Evolutionary conservation across 2,888 invertebrate species (phyloP).

Genomic region (Caenorhabditis sp.): DNA sequence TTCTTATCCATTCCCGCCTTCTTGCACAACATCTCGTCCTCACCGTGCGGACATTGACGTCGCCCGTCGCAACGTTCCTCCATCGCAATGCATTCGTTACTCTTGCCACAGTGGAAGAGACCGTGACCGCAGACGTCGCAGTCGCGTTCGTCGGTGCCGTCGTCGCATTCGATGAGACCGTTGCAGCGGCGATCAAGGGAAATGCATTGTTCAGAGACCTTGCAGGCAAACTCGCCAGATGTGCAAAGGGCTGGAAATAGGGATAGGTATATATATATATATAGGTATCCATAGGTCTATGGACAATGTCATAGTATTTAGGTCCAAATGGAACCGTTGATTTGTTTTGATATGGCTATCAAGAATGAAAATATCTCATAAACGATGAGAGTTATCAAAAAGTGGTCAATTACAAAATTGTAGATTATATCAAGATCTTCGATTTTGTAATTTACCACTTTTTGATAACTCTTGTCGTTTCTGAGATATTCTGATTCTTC

Average conservation of each 20-base stretch:
- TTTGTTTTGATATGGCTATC: no score
- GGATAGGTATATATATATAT: no score
- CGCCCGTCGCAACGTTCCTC: conserved; percentile 68
- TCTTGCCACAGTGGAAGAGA: conserved; percentile 66
- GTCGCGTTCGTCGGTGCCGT: conserved; percentile 68
- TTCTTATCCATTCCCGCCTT: conserved; percentile 42
- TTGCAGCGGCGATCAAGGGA: conserved; percentile 66
- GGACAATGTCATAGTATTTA: no score
- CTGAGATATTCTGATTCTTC: no score
- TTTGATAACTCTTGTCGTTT: no score
- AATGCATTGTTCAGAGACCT: conserved; percentile 70
- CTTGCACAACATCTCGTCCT: conserved; percentile 69
- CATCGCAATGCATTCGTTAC: conserved; percentile 63
- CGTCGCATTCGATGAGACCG: conserved; percentile 67
- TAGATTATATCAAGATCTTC: no score
- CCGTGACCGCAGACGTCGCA: conserved; percentile 69
- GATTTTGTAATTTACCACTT: no score
- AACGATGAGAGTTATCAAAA: no score
- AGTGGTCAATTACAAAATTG: no score
- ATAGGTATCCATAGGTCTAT: no score
- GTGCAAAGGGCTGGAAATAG: conserved; percentile 65
- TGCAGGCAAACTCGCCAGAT: conserved; percentile 68
- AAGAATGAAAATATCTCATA: no score
- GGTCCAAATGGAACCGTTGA: no score
- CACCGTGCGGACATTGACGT: conserved; percentile 68